Base-by-base conservation (phyloP, 1,140 invertebrate species). In the Dryas iulia region DNA sequence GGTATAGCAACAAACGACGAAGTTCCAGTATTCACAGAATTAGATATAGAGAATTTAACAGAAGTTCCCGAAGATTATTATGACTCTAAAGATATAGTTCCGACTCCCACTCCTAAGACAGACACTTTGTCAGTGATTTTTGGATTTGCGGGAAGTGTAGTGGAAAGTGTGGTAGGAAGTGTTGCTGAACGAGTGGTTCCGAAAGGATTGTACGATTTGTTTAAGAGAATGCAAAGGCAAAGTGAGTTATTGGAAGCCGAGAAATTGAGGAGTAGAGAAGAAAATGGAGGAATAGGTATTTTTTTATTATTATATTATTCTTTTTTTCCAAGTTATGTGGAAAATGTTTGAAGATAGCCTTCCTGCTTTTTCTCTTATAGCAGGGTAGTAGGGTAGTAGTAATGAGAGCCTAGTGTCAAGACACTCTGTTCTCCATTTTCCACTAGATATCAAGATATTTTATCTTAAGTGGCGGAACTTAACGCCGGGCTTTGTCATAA, bases 231-330 rank as follows among this genome's bases (percentile, higher is more conserved):
- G 84, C 92, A 90, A 74, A 79, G 74, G 26, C 88, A 89, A 68
- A 88, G 77, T 66, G 86, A 87, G 61, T 84, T 78, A 57, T 83
- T 91, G 63, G 92, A 92, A 78, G 87, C 89, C 0, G 87, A 92
- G 39, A 87, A 83, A 21, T 65, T 92, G 52, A 86, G 92, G 60
- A 92, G 92, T 66, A 81, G 84, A 58, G 92, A 92, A 77, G 92
- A 92, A 66, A 92, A 92, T 76, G 91, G 92, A 11, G 91, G 92
- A 31, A 76, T 92, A 58, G 92, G 92, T 92, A 74, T 24, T 3
- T 3, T 3, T 28, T 28, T 28, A 28, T 28, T 28, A 3, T 28
- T n/a, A n/a, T n/a, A n/a, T n/a, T n/a, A n/a, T n/a, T n/a, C n/a
- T n/a, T n/a, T n/a, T n/a, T n/a, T n/a, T n/a, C n/a, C n/a, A n/a